Base-by-base conservation (phyloP, 2,888 invertebrate species). In the Synergus gifuensis region DNA sequence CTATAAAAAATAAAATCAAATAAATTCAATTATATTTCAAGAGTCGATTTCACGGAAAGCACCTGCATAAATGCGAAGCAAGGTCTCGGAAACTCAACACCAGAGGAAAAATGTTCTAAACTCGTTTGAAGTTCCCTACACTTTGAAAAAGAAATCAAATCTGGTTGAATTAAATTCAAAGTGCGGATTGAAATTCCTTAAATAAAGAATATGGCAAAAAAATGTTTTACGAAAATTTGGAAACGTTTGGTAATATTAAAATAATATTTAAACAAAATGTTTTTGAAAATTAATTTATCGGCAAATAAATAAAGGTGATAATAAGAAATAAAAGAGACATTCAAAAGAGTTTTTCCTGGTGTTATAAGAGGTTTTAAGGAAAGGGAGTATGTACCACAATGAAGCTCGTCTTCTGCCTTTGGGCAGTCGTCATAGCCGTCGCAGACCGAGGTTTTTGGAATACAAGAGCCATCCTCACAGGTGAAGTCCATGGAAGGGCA, bases 391-490 rank as follows among this genome's bases (percentile, higher is more conserved):
- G 85, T 91, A 92, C 92, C 92, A 86, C 92, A 92, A 83, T 89
- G 86, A 88, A 91, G 90, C 88, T 92, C 92, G 86, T 92, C 92
- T 89, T 90, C 91, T 88, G 91, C 96, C 81, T 93, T 92, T 63
- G 90, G 90, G 92, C 97, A 97, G 92, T 97, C 96, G 89, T 94
- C 93, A 87, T 94, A 94, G 81, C 96, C 95, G 90, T 97, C 95
- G 91, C 97, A 97, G 76, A 95, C 94, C 84, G 94, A 93, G 67
- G 94, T 92, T 84, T 94, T 93, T 66, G 95, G 95, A 87, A 97
- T 95, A 91, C 97, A 97, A 86, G 94, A 94, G 76, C 96, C 95
- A 91, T 96, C 96, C 80, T 93, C 93, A 92, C 97, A 97, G 83
- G 94, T 95, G 92, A 96, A 97, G 87, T 93, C 93, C 87, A 91